These are phyloP conservation scores for Dreissena rostriformis DNA, from an alignment of 1,140 invertebrate species.

Conservation along the genomic window DNA sequence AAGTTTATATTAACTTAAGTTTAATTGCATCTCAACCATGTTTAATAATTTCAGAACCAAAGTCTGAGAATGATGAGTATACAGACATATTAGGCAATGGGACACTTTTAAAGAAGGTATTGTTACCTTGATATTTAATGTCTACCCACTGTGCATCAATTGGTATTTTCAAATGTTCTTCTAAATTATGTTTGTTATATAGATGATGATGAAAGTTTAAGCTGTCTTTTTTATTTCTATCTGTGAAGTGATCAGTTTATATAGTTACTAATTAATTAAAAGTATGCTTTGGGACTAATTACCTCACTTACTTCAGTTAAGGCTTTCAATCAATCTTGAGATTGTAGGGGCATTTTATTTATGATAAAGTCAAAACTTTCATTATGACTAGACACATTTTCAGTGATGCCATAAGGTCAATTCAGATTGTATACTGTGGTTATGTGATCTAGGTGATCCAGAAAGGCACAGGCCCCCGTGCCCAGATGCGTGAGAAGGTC, in stretches of 20 bases:
- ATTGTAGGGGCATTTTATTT: background rate
- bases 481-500: conserved; percentile 40
- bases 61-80: background rate
- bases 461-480: conserved; percentile 12
- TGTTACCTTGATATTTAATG: background rate
- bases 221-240: background rate
- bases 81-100: background rate
- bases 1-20: too few relatives aligned
- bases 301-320: background rate
- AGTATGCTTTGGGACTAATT: too few relatives aligned
- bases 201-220: background rate
- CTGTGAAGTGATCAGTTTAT: background rate
- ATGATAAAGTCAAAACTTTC: background rate
- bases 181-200: background rate
- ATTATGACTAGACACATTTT: too few relatives aligned
- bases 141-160: background rate
- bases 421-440: too few relatives aligned
- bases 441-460: conserved; percentile 11
- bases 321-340: background rate
- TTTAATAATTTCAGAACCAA: too few relatives aligned
- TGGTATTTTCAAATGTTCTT: background rate
- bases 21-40: too few relatives aligned
- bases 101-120: background rate
- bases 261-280: background rate
- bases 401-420: too few relatives aligned